Evolutionary conservation across 2,888 invertebrate genomes (phyloP).

Genomic region (Rutpela maculata): DNA sequence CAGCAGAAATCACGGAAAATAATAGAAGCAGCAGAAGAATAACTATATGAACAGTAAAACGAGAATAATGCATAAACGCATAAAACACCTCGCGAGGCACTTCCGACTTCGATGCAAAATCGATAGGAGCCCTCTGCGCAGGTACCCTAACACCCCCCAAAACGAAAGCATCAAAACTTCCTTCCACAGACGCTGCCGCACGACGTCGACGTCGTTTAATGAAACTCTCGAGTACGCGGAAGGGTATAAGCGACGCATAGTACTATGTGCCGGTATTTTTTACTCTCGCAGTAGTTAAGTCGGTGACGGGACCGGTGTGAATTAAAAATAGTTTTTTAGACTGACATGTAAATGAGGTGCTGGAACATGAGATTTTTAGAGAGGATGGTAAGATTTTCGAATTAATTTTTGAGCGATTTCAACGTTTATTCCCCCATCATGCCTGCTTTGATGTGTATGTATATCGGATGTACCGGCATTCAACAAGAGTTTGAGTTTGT

Average conservation of each 20-base stretch:
- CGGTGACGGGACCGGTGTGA: slow-evolving; percentile 14
- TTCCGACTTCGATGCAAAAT: slow-evolving; percentile 37
- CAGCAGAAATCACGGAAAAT: not conserved
- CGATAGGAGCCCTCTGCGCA: slow-evolving; percentile 22
- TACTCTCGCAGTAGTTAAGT: slow-evolving; percentile 32
- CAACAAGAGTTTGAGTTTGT: not conserved
- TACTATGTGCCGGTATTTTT: slow-evolving; percentile 42
- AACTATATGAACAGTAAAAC: slow-evolving; percentile 33
- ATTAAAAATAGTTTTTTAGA: slow-evolving; percentile 35
- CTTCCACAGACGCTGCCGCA: slow-evolving; percentile 40
- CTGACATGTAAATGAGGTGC: slow-evolving; percentile 37
- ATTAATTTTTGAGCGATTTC: not conserved
- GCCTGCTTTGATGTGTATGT: not conserved
- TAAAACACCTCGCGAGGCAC: slow-evolving; percentile 40
- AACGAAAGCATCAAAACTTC: slow-evolving; percentile 29
- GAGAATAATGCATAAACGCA: slow-evolving; percentile 42
- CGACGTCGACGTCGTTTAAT: slow-evolving; percentile 35
- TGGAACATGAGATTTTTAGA: not conserved
- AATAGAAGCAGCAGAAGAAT: slow-evolving; percentile 4
- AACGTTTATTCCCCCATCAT: not conserved
- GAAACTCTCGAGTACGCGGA: slow-evolving; percentile 40
- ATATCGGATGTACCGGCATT: not conserved
- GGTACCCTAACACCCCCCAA: slow-evolving; percentile 29
- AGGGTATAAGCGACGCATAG: slow-evolving; percentile 32
- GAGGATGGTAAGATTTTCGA: slow-evolving; percentile 26